Conservation (phyloP, 2,113 vertebrate species). For the Sardina pilchardus region DNA sequence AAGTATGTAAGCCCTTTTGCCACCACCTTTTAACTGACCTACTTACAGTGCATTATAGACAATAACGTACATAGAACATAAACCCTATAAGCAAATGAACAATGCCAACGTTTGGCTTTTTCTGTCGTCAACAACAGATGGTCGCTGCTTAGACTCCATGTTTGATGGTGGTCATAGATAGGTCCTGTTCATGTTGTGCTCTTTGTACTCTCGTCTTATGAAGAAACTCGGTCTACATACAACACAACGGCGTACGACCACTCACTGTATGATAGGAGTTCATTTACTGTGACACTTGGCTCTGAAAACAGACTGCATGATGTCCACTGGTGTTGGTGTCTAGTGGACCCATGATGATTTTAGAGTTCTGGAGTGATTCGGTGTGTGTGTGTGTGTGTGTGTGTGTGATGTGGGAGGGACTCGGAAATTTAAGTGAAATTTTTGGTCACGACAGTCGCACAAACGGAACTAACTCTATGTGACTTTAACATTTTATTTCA, state of each 20-base stretch:
- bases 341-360: background rate
- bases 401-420: background rate
- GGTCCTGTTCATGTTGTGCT: background rate
- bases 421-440: background rate
- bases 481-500: slow-evolving; percentile 73
- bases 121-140: background rate
- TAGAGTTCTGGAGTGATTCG: background rate
- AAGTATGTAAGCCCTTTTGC: slow-evolving; percentile 64
- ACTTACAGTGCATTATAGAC: slow-evolving; percentile 53
- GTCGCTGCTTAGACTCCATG: background rate
- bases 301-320: slow-evolving; percentile 36
- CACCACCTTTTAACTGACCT: slow-evolving; percentile 63
- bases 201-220: slow-evolving; percentile 47
- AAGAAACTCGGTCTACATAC: background rate
- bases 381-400: background rate
- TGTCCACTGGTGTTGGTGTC: slow-evolving; percentile 35
- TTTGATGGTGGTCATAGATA: background rate
- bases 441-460: slow-evolving; percentile 63
- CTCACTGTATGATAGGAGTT: slow-evolving; percentile 52
- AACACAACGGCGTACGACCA: background rate
- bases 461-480: slow-evolving; percentile 71
- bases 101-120: background rate
- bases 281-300: slow-evolving; percentile 60
- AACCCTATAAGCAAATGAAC: slow-evolving; percentile 20
- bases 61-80: slow-evolving; percentile 13